Conservation (phyloP, 1,140 invertebrate species). For the Nilaparvata lugens region DNA sequence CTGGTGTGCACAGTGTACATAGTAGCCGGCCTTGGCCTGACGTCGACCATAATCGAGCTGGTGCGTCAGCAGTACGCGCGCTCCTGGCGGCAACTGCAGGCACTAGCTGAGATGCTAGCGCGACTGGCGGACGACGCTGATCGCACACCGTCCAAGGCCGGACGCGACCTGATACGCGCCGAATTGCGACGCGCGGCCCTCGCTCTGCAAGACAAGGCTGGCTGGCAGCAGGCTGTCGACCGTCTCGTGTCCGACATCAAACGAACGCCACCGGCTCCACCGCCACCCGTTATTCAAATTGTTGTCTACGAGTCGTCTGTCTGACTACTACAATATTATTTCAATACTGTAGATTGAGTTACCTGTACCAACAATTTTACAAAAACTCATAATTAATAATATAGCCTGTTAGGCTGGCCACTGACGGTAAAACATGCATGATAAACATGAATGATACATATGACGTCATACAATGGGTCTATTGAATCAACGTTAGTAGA, state of each 20-base stretch:
- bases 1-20: constrained; percentile 86
- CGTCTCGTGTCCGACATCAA: constrained; percentile 11
- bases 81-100: constrained; percentile 71
- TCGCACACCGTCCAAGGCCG: no score
- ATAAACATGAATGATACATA: no score
- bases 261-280: constrained; percentile 10
- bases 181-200: constrained; percentile 54
- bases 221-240: constrained; percentile 19
- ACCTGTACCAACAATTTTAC: no score
- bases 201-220: constrained; percentile 38
- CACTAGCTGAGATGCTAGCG: constrained; percentile 64
- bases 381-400: no score
- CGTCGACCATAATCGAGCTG: constrained; percentile 89
- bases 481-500: no score
- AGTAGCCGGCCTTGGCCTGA: constrained; percentile 83
- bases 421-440: no score
- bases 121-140: constrained; percentile 50
- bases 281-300: constrained; percentile 55
- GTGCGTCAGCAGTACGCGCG: constrained; percentile 75
- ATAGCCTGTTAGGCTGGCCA: no score
- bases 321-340: constrained; percentile 33
- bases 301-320: constrained; percentile 76
- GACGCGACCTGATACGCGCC: constrained; percentile 54
- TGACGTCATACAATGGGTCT: no score
- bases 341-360: no score